Percentiles rank a stretch among this genome's conserved stretches.
Conservation (phyloP, 2,113 vertebrate species). For the Myotis davidii region DNA sequence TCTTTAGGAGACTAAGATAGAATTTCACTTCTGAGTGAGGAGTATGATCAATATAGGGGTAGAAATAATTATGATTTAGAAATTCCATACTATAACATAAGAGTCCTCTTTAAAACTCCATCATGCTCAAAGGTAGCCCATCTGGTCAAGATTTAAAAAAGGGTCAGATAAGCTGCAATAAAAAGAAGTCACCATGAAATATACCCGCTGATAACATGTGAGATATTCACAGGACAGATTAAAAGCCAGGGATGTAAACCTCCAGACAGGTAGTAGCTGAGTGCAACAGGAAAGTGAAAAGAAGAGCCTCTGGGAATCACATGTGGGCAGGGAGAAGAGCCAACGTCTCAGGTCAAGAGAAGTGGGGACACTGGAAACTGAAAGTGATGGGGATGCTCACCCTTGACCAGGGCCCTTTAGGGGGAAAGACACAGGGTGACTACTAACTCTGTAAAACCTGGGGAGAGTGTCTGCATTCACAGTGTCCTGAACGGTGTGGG, state of each 20-base stretch:
- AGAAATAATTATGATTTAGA: conserved; percentile 68
- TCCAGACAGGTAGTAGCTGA: background rate
- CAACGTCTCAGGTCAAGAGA: background rate
- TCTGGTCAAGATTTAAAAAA: background rate
- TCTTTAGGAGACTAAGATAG: conserved; percentile 62
- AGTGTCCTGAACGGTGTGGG: background rate
- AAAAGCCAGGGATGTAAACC: background rate
- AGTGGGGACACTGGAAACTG: background rate
- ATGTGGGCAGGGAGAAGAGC: background rate
- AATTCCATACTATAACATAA: conserved; percentile 60
- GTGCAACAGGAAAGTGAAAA: background rate
- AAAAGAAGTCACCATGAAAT: conserved; percentile 36
- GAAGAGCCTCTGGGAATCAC: background rate
- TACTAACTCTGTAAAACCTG: background rate
- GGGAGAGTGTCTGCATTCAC: background rate
- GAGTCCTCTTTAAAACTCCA: conserved; percentile 53
- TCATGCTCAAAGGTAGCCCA: conserved; percentile 27
- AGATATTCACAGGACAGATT: background rate
- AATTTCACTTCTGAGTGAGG: conserved; percentile 59
- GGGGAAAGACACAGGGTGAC: background rate
- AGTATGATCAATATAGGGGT: conserved; percentile 67
- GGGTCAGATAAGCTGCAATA: background rate
- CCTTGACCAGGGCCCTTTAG: background rate
- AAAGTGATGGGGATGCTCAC: background rate
- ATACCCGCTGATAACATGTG: background rate